Evolutionary conservation across 2,888 invertebrate species (phyloP), one percentile per base, ranked within the genome.

Genomic region (Nudaria mundana): DNA sequence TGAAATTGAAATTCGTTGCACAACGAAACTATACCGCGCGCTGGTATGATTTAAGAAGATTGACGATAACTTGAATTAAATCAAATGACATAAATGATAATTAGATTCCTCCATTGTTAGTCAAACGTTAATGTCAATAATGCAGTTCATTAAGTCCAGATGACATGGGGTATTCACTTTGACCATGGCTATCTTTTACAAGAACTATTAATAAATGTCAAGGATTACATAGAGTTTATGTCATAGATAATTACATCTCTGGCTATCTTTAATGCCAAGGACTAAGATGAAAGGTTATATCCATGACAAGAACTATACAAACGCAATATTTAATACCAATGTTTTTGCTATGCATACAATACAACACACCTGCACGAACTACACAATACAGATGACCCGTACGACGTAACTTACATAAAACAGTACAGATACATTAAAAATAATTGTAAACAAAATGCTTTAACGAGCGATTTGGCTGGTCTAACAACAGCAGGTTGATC

Each of bases 401-500:
- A 30, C 15, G 14, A 23, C 18, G 37, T 43, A 48, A 42, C 24
- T 8, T 37, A 29, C 23, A 16, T 11, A 11, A 28, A 38, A 41
- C 34, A 38, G 34, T 35, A 40, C 25, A 46, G 40, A 43, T 44
- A 40, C 40, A 42, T 50, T 45, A 39, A 48, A 48, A 56, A 44
- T 49, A 44, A 47, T 46, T 38, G 24, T 14, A 32, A 55, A 60
- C 52, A 52, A 44, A 48, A 44, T 40, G 37, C 37, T 52, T 47
- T 45, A 40, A 51, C 48, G 55, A 52, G 37, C 36, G 37, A 40
- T 40, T 43, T 34, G 53, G 44, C 47, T 46, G 52, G 70, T 66
- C 57, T 62, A 71, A 69, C 66, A 66, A 58, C 58, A 48, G 40
- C 42, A 55, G 44, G 53, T 46, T 52, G 63, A 65, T 63, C 56